Conservation (phyloP, 2,797 vertebrate genomes). For the Aselliscus stoliczkanus region DNA sequence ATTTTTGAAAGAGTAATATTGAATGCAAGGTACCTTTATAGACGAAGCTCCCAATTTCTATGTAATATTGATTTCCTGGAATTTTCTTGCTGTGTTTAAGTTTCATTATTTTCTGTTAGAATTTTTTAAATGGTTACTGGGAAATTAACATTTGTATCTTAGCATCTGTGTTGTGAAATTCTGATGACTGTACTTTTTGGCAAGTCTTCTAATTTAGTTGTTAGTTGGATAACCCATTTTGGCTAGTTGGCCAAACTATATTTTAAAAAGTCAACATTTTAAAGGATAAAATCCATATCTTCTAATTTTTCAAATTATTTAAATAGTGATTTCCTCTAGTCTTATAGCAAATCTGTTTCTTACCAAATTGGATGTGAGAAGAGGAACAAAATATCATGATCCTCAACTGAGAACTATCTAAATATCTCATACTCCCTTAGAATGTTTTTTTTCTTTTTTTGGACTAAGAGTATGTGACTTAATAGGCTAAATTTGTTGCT, state of each 20-base stretch:
- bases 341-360: background rate
- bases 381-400: background rate
- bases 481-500: background rate
- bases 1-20: background rate
- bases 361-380: background rate
- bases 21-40: background rate
- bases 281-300: background rate
- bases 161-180: constrained; percentile 47
- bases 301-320: constrained; percentile 32
- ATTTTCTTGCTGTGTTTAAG: background rate
- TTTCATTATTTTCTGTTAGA: constrained; percentile 20
- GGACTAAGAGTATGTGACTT: background rate
- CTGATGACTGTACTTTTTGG: constrained; percentile 36
- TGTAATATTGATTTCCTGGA: background rate
- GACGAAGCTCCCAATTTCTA: background rate
- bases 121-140: constrained; percentile 32
- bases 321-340: background rate
- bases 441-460: background rate
- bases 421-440: background rate
- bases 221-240: background rate
- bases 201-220: background rate
- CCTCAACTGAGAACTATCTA: background rate
- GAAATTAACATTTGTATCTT: constrained; percentile 39
- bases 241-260: background rate
- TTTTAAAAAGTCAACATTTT: constrained; percentile 20